Evolutionary conservation across 2,888 invertebrate genomes (phyloP).

Genomic region (Exephanes ischioxanthus): DNA sequence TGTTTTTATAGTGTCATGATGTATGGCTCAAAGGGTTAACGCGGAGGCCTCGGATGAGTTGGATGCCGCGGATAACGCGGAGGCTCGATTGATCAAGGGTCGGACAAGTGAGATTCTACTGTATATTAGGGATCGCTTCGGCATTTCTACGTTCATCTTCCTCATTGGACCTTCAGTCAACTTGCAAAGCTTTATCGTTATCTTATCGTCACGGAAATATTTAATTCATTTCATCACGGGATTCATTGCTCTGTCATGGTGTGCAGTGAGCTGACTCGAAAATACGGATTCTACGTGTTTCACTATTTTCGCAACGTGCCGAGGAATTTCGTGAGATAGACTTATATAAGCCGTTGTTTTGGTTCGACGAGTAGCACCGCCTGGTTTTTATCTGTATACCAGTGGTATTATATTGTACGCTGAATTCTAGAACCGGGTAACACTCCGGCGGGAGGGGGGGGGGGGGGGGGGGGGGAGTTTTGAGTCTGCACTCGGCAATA

Average conservation of each 20-base stretch:
- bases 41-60: too few species aligned
- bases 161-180: not conserved
- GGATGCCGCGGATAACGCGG: too few species aligned
- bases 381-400: conserved; percentile 26
- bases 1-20: too few species aligned
- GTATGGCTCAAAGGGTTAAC: too few species aligned
- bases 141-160: not conserved
- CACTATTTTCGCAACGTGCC: conserved; percentile 38
- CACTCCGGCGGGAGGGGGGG: not conserved
- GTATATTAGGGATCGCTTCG: not conserved
- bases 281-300: not conserved
- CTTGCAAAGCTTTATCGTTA: not conserved
- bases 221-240: not conserved
- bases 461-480: not conserved
- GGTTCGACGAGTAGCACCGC: conserved; percentile 47
- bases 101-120: too few species aligned
- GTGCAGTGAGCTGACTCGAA: not conserved
- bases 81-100: too few species aligned
- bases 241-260: not conserved
- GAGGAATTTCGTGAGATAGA: conserved; percentile 23
- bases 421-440: conserved; percentile 30
- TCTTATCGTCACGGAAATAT: not conserved
- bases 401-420: conserved; percentile 19
- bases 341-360: conserved; percentile 32
- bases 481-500: conserved; percentile 43